phyloP scores from a whole-genome alignment of 2,113 vertebrate genomes.

The Hemibagrus wyckioides region DNA sequence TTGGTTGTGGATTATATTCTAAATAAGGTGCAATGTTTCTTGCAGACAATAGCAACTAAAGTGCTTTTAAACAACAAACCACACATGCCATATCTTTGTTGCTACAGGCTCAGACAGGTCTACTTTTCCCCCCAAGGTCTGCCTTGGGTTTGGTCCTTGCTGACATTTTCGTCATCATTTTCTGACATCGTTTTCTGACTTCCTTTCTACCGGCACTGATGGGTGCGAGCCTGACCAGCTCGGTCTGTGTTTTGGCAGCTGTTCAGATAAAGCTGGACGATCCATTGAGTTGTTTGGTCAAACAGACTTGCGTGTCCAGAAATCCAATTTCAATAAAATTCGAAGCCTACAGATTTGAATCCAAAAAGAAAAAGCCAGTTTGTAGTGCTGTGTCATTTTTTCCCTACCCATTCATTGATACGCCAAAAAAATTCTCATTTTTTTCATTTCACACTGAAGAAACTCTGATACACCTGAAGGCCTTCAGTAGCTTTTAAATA shows the following conservation, averaged over 20 bases:
- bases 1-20: neutral
- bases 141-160: neutral
- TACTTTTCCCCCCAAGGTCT: neutral
- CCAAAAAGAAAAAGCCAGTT: neutral
- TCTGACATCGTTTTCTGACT: too few relatives aligned
- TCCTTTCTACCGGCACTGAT: neutral
- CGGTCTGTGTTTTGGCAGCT: neutral
- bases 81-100: neutral
- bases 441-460: neutral
- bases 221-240: neutral
- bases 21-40: neutral
- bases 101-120: neutral
- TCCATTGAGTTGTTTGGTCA: neutral
- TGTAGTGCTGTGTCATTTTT: neutral
- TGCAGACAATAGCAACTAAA: neutral
- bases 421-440: neutral
- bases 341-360: neutral
- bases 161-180: neutral
- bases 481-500: neutral
- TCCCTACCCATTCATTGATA: too few relatives aligned
- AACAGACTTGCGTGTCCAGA: neutral
- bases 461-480: slow-evolving; percentile 1
- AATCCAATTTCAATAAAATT: slow-evolving; percentile 12
- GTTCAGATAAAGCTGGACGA: neutral
- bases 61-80: too few relatives aligned